A percentile compares a stretch with the other conserved stretches of the same genome.
Evolutionary conservation across 2,113 vertebrate species (phyloP).

Genomic region (Morphnarchus princeps): DNA sequence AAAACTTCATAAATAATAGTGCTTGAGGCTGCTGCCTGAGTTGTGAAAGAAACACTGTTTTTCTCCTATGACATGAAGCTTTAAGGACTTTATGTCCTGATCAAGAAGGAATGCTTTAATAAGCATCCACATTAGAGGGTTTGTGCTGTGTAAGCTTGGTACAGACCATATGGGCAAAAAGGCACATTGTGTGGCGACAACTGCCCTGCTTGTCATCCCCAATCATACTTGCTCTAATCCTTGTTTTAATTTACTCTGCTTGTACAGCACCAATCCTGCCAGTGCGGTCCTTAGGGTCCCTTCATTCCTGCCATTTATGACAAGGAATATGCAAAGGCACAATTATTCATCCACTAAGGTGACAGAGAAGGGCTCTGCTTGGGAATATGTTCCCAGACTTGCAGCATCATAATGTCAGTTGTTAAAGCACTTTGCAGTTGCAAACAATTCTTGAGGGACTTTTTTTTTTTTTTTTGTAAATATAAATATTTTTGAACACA

Average conservation of each 20-base stretch:
- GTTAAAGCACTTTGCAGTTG: slow-evolving; percentile 81
- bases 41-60: slow-evolving; percentile 40
- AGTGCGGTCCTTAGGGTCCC: slow-evolving; percentile 88
- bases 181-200: slow-evolving; percentile 76
- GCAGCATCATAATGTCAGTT: slow-evolving; percentile 82
- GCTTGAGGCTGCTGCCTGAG: slow-evolving; percentile 30
- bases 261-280: slow-evolving; percentile 83
- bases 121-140: slow-evolving; percentile 63
- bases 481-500: slow-evolving; percentile 60
- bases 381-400: slow-evolving; percentile 81
- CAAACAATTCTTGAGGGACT: slow-evolving; percentile 88
- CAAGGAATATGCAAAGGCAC: slow-evolving; percentile 93
- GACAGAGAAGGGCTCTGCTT: slow-evolving; percentile 86
- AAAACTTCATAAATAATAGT: slow-evolving; percentile 29
- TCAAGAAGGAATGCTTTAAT: slow-evolving; percentile 71
- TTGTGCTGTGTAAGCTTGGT: slow-evolving; percentile 71
- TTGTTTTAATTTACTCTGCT: slow-evolving; percentile 96
- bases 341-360: slow-evolving; percentile 92
- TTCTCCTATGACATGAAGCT: slow-evolving; percentile 51
- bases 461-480: slow-evolving; percentile 17
- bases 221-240: slow-evolving; percentile 89
- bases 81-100: slow-evolving; percentile 64
- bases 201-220: slow-evolving; percentile 90
- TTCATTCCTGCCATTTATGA: slow-evolving; percentile 90
- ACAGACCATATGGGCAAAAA: slow-evolving; percentile 88